Evolutionary conservation across 2,888 invertebrate species (phyloP).

Genomic region (Polietes domitor): DNA sequence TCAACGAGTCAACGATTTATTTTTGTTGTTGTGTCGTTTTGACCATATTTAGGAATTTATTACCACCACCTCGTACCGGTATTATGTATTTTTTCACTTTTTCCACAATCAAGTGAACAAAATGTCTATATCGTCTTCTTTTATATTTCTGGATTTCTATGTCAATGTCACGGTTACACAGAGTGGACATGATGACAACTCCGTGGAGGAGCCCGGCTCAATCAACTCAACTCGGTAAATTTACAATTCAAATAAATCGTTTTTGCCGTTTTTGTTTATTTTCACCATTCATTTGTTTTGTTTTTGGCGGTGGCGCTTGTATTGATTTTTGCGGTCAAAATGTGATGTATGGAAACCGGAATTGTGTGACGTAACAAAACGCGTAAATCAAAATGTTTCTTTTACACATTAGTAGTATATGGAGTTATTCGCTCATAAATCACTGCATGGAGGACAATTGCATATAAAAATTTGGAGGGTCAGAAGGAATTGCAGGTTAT

Average conservation of each 20-base stretch:
- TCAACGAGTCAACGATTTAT: background rate
- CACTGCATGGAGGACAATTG: too few relatives aligned
- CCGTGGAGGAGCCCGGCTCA: background rate
- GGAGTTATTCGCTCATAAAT: background rate
- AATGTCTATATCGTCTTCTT: constrained; percentile 2
- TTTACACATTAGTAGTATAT: background rate
- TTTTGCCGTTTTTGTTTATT: constrained; percentile 12
- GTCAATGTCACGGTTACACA: constrained; percentile 63
- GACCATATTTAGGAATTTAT: background rate
- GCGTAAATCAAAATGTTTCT: too few relatives aligned
- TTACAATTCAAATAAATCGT: constrained; percentile 26
- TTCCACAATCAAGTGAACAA: background rate
- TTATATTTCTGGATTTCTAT: constrained; percentile 54
- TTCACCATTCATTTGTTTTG: background rate
- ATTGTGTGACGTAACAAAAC: background rate
- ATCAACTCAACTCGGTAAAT: background rate
- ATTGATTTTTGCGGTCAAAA: background rate
- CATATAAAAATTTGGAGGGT: too few relatives aligned
- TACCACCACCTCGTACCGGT: background rate
- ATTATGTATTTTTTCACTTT: background rate
- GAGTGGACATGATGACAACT: background rate
- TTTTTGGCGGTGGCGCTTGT: background rate
- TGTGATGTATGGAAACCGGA: background rate
- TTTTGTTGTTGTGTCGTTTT: background rate
- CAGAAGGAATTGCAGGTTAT: too few relatives aligned